Evolutionary conservation across 2,797 vertebrate genomes (phyloP).

Genomic region (Distichodus sexfasciatus): DNA sequence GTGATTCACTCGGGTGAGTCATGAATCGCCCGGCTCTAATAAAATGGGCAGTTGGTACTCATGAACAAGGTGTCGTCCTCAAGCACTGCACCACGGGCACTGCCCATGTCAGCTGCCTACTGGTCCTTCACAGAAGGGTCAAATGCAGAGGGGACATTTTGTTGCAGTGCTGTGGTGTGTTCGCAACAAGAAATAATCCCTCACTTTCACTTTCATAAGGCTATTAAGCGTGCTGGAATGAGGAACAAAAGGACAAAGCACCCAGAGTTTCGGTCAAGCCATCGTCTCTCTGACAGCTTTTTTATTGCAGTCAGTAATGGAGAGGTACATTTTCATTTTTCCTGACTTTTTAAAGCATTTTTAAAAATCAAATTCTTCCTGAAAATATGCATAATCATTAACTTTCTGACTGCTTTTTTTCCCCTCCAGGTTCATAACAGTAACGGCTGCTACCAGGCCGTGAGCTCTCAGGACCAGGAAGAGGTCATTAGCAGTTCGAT

Average conservation of each 20-base stretch:
- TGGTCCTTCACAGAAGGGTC: too few species aligned
- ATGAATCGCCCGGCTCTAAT: too few species aligned
- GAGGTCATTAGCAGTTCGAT: background rate
- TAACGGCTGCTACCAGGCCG: slow-evolving; percentile 50
- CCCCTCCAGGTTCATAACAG: slow-evolving; percentile 45
- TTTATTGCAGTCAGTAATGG: slow-evolving; percentile 34
- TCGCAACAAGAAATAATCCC: background rate
- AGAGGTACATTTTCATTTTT: slow-evolving; percentile 23
- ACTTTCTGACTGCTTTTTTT: background rate
- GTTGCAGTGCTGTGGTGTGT: background rate
- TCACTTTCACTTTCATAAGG: slow-evolving; percentile 38
- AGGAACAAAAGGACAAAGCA: background rate
- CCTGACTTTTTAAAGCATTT: background rate
- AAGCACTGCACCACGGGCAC: too few species aligned
- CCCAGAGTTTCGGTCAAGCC: slow-evolving; percentile 38
- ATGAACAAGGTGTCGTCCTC: too few species aligned
- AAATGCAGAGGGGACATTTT: background rate
- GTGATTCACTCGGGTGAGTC: too few species aligned
- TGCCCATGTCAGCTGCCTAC: too few species aligned
- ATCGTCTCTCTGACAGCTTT: slow-evolving; percentile 33
- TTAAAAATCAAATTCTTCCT: background rate
- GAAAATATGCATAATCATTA: background rate
- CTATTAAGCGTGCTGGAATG: slow-evolving; percentile 46
- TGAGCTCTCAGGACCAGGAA: slow-evolving; percentile 40
- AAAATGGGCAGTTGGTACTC: too few species aligned